phyloP scores from a whole-genome alignment of 2,113 vertebrate species.

The Delphinapterus leucas region DNA sequence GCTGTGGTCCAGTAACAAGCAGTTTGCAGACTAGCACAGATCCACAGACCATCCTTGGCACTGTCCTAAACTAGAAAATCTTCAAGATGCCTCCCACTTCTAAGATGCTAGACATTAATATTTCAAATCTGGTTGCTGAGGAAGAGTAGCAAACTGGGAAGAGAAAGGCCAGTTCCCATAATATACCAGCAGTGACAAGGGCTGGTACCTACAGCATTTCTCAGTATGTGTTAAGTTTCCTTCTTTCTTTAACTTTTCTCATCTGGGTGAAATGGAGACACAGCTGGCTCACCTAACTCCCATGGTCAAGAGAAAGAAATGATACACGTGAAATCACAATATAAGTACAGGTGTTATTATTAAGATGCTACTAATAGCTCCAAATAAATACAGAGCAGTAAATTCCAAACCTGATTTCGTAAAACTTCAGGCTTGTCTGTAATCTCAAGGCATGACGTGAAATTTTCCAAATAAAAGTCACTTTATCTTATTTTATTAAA shows the following conservation, averaged over 20 bases:
- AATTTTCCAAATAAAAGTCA: slow-evolving; percentile 1
- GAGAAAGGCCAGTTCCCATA: background rate
- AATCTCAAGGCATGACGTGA: background rate
- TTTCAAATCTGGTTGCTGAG: background rate
- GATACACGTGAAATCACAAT: background rate
- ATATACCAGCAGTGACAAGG: background rate
- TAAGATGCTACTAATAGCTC: background rate
- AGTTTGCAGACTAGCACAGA: background rate
- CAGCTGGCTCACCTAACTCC: background rate
- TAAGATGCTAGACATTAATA: background rate
- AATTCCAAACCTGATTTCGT: background rate
- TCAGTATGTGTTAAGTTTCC: background rate
- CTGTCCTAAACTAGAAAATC: background rate
- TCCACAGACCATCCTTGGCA: background rate
- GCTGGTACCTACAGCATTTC: too few relatives aligned
- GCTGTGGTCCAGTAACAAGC: background rate
- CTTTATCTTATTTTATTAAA: background rate
- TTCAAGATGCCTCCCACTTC: background rate
- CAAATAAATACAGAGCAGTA: background rate
- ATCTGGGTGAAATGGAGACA: background rate
- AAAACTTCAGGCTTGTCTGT: background rate
- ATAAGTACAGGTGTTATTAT: background rate
- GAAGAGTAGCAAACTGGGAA: background rate
- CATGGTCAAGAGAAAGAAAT: background rate
- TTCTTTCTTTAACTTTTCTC: background rate